These are phyloP conservation scores for Drosophila pectinifera DNA, from an alignment of 1,140 invertebrate species.

Conservation along the genomic window DNA sequence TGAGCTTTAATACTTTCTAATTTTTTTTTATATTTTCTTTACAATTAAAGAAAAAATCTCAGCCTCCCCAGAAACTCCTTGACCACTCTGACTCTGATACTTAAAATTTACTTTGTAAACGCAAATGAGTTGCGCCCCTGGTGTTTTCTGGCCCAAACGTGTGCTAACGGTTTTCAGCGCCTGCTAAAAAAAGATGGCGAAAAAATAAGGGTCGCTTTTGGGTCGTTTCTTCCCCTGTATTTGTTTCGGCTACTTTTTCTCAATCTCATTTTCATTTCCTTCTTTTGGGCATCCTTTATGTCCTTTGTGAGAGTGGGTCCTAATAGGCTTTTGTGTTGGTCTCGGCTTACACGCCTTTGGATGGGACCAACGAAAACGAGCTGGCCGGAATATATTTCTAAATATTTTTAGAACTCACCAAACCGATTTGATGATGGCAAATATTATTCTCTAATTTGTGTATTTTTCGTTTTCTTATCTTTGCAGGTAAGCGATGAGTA, in stretches of 20 bases:
- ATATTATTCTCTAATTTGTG: slow-evolving; percentile 51
- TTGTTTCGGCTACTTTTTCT: slow-evolving; percentile 34
- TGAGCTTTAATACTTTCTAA: slow-evolving; percentile 19
- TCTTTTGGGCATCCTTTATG: slow-evolving; percentile 27
- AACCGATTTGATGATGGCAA: slow-evolving; percentile 32
- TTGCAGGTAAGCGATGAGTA: slow-evolving; percentile 57
- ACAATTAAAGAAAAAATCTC: slow-evolving; percentile 8
- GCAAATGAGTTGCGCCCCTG: slow-evolving; percentile 35
- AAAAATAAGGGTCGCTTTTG: slow-evolving; percentile 46
- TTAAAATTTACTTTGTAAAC: slow-evolving; percentile 40
- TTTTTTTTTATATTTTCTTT: too few relatives aligned
- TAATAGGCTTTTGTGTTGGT: slow-evolving; percentile 72
- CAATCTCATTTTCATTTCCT: slow-evolving; percentile 19
- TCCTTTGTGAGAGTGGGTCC: slow-evolving; percentile 18
- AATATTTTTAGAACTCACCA: slow-evolving; percentile 53
- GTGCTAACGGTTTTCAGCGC: slow-evolving; percentile 53
- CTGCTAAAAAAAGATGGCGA: slow-evolving; percentile 36
- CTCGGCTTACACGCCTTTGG: slow-evolving; percentile 50
- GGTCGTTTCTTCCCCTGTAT: slow-evolving; percentile 4
- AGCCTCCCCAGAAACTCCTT: background rate
- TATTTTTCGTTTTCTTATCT: slow-evolving; percentile 27
- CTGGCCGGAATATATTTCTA: slow-evolving; percentile 5
- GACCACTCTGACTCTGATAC: slow-evolving; percentile 19
- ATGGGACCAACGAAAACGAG: slow-evolving; percentile 7
- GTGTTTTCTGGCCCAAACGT: slow-evolving; percentile 40